Base-by-base conservation (phyloP, 2,797 vertebrate genomes). In the Anguilla marmorata region DNA sequence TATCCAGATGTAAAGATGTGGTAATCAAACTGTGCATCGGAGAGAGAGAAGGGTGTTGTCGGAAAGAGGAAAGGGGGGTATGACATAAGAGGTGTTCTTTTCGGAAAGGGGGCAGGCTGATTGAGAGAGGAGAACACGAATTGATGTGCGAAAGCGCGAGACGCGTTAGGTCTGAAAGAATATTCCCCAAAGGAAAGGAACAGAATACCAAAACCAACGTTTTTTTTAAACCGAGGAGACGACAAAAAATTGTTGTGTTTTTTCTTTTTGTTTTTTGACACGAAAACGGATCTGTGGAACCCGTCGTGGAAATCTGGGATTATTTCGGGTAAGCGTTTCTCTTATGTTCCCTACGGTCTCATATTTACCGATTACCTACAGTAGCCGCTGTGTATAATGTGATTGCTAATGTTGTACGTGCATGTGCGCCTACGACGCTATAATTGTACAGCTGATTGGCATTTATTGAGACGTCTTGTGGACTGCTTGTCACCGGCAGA, bases 101-200 rank as follows among this genome's bases (percentile, higher is more conserved):
- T 90, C 93, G 91, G 92, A 92, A 93, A 94, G 93, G 93, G 92
- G 94, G 93, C 94, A 94, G 94, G 94, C 94, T 92, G 94, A 94
- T 94, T 88, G 91, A 82, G 41, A 82, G 79, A 82, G 76, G 93
- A 93, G 94, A 94, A 95, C 94, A 94, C 95, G 95, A 91, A 90
- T 91, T 93, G 94, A 94, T 94, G 94, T 90, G 94, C 92, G 90
- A 90, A 90, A 90, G 91, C 92, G 92, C 93, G 94, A 94, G 94
- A 93, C 95, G 93, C 92, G 92, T 58, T 91, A 50, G 91, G 92
- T 94, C 93, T 93, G 90, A 90, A 93, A 95, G 93, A 94, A 95
- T 93, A 94, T 93, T 88, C 87, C 92, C 30, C 41, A 50, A 50
- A 82, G 54, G 37, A 33, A 60, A 84, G 79, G 41, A 60, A 83